A percentile compares a stretch with the other conserved stretches of the same genome.
Conservation (phyloP, 2,888 invertebrate species). For the Cephus rjabovi region DNA sequence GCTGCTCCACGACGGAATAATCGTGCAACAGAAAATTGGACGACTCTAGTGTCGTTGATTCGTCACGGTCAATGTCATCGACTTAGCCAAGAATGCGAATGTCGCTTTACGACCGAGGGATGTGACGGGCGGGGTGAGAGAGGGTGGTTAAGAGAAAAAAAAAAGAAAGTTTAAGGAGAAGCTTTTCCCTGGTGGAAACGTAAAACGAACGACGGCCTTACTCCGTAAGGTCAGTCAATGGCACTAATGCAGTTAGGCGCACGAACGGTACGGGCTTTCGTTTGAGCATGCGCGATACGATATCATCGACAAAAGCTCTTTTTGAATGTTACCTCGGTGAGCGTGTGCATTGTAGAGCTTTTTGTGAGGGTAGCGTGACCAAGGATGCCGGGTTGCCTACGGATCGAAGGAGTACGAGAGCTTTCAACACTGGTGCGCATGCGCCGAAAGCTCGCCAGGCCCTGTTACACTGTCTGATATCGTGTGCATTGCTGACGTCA, state of each 20-base stretch:
- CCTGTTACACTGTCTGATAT: slow-evolving; percentile 35
- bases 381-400: slow-evolving; percentile 32
- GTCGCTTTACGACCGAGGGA: neutral
- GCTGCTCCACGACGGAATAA: neutral
- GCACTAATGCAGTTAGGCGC: slow-evolving; percentile 9
- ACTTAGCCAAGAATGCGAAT: neutral
- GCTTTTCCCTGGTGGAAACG: neutral
- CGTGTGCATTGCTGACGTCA: slow-evolving; percentile 29
- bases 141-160: neutral
- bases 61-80: neutral
- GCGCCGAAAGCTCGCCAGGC: slow-evolving; percentile 36
- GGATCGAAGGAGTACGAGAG: slow-evolving; percentile 50
- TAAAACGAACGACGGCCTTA: neutral
- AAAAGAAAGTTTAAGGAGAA: neutral
- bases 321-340: slow-evolving; percentile 13
- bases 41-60: neutral
- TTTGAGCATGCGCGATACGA: slow-evolving; percentile 12
- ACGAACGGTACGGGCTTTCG: neutral
- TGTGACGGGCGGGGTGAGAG: neutral
- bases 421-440: slow-evolving; percentile 41
- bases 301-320: slow-evolving; percentile 33
- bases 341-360: slow-evolving; percentile 30
- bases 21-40: neutral
- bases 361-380: slow-evolving; percentile 20
- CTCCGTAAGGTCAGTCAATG: slow-evolving; percentile 12